Evolutionary conservation across 2,113 vertebrate genomes (phyloP), one percentile per base, ranked within the genome.

Genomic region (Epinephelus lanceolatus): DNA sequence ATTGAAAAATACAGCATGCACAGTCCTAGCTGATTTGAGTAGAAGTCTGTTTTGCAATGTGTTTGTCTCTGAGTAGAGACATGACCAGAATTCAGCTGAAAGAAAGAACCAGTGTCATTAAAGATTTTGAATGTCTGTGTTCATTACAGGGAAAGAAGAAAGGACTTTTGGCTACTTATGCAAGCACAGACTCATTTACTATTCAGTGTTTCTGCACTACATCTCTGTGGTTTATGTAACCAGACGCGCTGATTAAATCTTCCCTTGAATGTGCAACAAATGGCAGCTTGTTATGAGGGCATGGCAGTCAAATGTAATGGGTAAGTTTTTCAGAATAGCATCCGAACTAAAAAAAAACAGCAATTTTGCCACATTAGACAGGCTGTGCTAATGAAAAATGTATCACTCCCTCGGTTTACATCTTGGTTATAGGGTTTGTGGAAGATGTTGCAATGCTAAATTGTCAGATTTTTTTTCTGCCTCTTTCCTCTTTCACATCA

Each of bases 161-260:
- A 62, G 37, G 47, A 67, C 52, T 53, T 82, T 66, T 51, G 55
- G 45, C 47, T 23, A 40, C 45, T 51, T 52, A 47, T 71, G 37
- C 62, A 68, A 78, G 42, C 71, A 62, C 63, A 49, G 51, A 14
- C 74, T 68, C 27, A 71, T 84, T 86, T 57, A 49, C 78, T 49
- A 61, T 71, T 72, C 76, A 66, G 63, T 25, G 66, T 63, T 77
- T 49, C 33, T 72, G 55, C 40, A 30, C 37, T 17, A n/a, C 45
- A 8, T 80, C 65, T 61, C 40, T 63, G 65, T 53, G 71, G 23
- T 73, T 72, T 76, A 76, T 69, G 67, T 68, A 82, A 72, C 75
- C n/a, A 19, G 47, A 67, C 4, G 0, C 25, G 66, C n/a, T 73
- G 79, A 76, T 83, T 57, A 57, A 47, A 88, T 83, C 53, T 56